Percentiles rank a stretch among this genome's conserved stretches.
phyloP scores from a whole-genome alignment of 2,888 invertebrate species.

The Scaptomyza parva region DNA sequence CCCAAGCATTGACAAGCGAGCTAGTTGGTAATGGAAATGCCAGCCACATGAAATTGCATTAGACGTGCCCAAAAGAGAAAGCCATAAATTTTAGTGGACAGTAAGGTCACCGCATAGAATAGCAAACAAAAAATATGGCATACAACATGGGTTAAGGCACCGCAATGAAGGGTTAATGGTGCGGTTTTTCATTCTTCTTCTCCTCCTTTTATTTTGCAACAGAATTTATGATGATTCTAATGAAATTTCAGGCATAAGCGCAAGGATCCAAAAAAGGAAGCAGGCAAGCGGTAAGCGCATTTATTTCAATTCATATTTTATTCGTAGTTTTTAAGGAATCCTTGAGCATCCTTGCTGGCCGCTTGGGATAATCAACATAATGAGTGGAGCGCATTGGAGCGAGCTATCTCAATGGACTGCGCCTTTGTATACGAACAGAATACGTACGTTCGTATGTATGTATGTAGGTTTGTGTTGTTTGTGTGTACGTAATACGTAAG shows the following conservation, averaged over 20 bases:
- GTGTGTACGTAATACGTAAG: conserved; percentile 10
- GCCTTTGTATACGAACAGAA: conserved; percentile 35
- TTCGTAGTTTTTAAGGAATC: conserved; percentile 50
- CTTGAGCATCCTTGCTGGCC: conserved; percentile 61
- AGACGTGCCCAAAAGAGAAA: conserved; percentile 64
- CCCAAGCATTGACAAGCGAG: conserved; percentile 37
- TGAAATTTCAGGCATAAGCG: conserved; percentile 52
- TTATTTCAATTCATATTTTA: conserved; percentile 78
- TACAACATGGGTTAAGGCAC: conserved; percentile 63
- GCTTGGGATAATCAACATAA: conserved; percentile 78
- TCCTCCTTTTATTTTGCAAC: conserved; percentile 14
- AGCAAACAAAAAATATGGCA: conserved; percentile 25
- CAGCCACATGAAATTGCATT: conserved; percentile 74
- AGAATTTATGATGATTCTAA: conserved; percentile 75
- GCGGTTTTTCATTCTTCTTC: conserved; percentile 40
- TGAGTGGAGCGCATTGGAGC: conserved; percentile 78
- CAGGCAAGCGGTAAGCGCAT: conserved; percentile 64
- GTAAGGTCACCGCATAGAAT: conserved; percentile 42
- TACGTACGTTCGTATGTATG: conserved; percentile 9
- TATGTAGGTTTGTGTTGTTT: not conserved
- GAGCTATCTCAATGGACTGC: conserved; percentile 68
- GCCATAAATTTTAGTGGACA: conserved; percentile 63
- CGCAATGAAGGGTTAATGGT: conserved; percentile 75
- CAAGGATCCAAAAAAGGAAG: conserved; percentile 3
- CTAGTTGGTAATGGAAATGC: conserved; percentile 51